phyloP scores from a whole-genome alignment of 2,113 vertebrate species.

The Lepus timidus region DNA sequence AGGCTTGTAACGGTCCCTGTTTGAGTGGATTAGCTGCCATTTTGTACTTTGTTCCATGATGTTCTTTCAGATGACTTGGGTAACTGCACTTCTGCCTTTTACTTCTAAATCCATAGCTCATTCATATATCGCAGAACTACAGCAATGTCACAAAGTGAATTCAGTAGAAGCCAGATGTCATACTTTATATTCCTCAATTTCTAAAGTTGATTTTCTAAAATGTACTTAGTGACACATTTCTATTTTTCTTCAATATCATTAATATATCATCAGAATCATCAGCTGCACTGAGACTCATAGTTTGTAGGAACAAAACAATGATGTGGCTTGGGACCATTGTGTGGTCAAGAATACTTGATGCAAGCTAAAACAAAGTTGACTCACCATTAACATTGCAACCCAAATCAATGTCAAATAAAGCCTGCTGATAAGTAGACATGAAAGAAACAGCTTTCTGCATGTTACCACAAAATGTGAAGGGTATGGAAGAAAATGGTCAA shows the following conservation, averaged over 20 bases:
- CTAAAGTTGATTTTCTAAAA: slow-evolving; percentile 51
- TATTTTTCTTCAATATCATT: slow-evolving; percentile 38
- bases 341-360: background rate
- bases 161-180: slow-evolving; percentile 21
- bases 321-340: background rate
- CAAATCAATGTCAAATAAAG: background rate
- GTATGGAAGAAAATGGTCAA: background rate
- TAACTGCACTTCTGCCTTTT: slow-evolving; percentile 61
- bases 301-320: background rate
- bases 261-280: slow-evolving; percentile 13
- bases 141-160: slow-evolving; percentile 51
- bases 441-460: background rate
- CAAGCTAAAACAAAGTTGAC: background rate
- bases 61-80: slow-evolving; percentile 31
- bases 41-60: slow-evolving; percentile 47
- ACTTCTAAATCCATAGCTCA: slow-evolving; percentile 34
- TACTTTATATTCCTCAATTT: background rate
- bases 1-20: background rate
- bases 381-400: background rate
- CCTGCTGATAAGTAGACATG: background rate
- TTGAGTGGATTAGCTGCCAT: slow-evolving; percentile 28
- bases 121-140: background rate
- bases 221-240: background rate
- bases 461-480: background rate
- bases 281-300: background rate